phyloP scores from a whole-genome alignment of 2,113 vertebrate genomes.

The Nesogale talazaci region DNA sequence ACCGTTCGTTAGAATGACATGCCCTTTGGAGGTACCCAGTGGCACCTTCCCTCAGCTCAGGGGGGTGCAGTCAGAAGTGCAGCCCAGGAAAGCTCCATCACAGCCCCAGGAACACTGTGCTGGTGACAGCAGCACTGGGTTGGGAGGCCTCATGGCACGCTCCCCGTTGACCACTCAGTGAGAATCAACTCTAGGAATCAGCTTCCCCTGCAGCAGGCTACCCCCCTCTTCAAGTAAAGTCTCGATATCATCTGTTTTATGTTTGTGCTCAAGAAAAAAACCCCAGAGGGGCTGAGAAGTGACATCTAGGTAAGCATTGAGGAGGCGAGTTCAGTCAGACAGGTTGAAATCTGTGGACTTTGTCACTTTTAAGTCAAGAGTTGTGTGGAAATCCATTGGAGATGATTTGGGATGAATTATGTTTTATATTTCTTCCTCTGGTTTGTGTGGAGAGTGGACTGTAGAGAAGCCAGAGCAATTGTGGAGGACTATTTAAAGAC shows the following conservation, averaged over 20 bases:
- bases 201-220: neutral
- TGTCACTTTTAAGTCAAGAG: neutral
- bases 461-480: neutral
- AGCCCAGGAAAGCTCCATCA: neutral
- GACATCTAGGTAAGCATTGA: neutral
- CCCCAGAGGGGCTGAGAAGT: no score
- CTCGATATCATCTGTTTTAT: neutral
- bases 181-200: neutral
- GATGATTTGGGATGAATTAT: neutral
- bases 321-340: neutral
- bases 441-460: neutral
- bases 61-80: neutral
- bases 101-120: fast-evolving
- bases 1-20: neutral
- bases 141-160: neutral
- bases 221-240: neutral
- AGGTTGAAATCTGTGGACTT: neutral
- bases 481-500: neutral
- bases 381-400: neutral
- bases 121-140: neutral
- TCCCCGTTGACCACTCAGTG: neutral
- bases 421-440: neutral
- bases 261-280: neutral
- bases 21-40: neutral
- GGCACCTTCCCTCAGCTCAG: no score